Base-by-base conservation (phyloP, 2,888 invertebrate species). In the Leucoptera coffeella region DNA sequence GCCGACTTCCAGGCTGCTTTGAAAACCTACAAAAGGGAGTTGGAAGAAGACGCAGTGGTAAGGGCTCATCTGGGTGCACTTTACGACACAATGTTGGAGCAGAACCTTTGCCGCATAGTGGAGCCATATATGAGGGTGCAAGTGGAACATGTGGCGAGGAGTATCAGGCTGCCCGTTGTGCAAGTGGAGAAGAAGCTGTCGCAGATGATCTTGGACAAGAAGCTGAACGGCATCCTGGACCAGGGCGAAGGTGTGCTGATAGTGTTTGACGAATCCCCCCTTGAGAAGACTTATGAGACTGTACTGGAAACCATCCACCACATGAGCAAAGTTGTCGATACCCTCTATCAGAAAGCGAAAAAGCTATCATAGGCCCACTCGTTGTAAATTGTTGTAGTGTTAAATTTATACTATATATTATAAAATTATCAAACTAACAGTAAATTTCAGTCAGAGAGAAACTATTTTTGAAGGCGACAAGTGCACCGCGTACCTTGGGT, bases 241-340 rank as follows among this genome's bases (percentile, higher is more conserved):
- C 99, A 99, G 69, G 97, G 96, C 32, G 92, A 91, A 59, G 97
- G 97, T 33, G 94, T 99, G 27, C 73, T 99, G 35, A 92, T 99
- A 45, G 92, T 99, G 21, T 99, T 96, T 59, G 97, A 99, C 55
- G 92, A 94, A 51, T 85, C 87, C 30, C 82, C 86, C 24, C 82
- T 89, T 31, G 97, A 99, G 59, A 92, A 93, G 58, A 97, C 97
- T 12, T 99, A 97, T 47, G 95, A 94, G 74, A 89, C 91, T 47
- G 93, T 96, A 30, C 73, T 99, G 52, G 94, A 94, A 58, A 95
- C 95, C 33, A 92, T 99, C 58, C 94, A 95, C 56, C 94, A 90
- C 62, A 95, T 99, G 94, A 94, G 96, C 46, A 96, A 96, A 78
- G 99, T 99, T 47, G 96, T 99, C 42, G 99, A 99, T 67, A 93